Evolutionary conservation across 2,888 invertebrate species (phyloP).

Genomic region (Phaonia tiefii): DNA sequence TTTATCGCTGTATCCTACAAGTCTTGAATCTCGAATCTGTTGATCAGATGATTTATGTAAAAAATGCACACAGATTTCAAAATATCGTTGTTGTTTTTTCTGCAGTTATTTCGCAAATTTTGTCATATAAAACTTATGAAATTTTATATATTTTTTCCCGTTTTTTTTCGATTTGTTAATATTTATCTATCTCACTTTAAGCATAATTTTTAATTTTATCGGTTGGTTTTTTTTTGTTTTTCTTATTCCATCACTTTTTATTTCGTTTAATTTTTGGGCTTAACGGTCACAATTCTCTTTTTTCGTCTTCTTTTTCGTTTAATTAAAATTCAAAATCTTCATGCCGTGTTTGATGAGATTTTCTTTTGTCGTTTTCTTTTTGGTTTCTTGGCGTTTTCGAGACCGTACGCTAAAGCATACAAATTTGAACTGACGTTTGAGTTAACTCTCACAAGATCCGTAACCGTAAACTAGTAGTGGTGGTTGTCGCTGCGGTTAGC

Average conservation of each 20-base stretch:
- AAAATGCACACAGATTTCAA: background rate
- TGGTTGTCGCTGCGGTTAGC: background rate
- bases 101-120: background rate
- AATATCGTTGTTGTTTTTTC: background rate
- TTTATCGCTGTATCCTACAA: conserved; percentile 21
- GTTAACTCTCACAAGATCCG: conserved; percentile 52
- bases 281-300: background rate
- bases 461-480: conserved; percentile 43
- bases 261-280: conserved; percentile 21
- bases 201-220: background rate
- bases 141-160: too few relatives aligned
- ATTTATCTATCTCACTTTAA: conserved; percentile 14
- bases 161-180: conserved; percentile 14
- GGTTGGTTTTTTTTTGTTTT: background rate
- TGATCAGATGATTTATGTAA: conserved; percentile 27
- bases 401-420: conserved; percentile 61
- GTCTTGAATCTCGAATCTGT: background rate
- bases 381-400: conserved; percentile 26
- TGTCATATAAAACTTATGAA: background rate
- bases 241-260: background rate
- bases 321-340: background rate
- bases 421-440: conserved; percentile 62
- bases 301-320: conserved; percentile 7
- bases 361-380: conserved; percentile 37
- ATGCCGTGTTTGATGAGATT: background rate